Conservation (phyloP, 2,797 vertebrate genomes). For the Diplodus sargus region DNA sequence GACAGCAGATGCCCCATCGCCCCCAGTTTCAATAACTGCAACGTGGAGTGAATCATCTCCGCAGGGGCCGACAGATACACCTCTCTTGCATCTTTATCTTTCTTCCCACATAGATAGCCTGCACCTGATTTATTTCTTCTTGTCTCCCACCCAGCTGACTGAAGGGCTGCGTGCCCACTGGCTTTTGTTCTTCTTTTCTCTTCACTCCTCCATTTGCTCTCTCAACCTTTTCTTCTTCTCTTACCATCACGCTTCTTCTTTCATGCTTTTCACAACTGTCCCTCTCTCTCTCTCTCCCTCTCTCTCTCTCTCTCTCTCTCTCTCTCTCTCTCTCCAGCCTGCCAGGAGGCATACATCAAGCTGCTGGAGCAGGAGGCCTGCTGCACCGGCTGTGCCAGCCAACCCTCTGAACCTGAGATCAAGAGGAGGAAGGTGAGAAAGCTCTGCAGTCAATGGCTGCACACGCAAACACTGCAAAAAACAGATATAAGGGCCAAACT, state of each 20-base stretch:
- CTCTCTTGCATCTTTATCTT: slow-evolving; percentile 37
- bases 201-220: slow-evolving; percentile 28
- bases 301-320: slow-evolving; percentile 1
- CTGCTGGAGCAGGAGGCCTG: slow-evolving; percentile 91
- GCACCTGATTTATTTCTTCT: slow-evolving; percentile 17
- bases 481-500: neutral
- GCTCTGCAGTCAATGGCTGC: slow-evolving; percentile 16
- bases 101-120: slow-evolving; percentile 32
- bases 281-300: neutral
- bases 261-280: slow-evolving; percentile 30
- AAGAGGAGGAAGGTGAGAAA: slow-evolving; percentile 88
- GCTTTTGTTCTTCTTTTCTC: slow-evolving; percentile 21
- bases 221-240: neutral
- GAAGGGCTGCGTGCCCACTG: neutral
- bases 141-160: slow-evolving; percentile 7
- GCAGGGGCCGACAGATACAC: slow-evolving; percentile 4
- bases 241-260: slow-evolving; percentile 13
- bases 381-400: slow-evolving; percentile 90
- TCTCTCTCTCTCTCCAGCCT: slow-evolving; percentile 84
- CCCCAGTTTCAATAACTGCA: slow-evolving; percentile 45
- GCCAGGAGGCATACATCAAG: slow-evolving; percentile 92
- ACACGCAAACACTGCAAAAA: slow-evolving; percentile 5
- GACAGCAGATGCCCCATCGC: slow-evolving; percentile 58
- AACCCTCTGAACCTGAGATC: slow-evolving; percentile 88
- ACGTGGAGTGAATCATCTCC: slow-evolving; percentile 26